phyloP scores from a whole-genome alignment of 2,888 invertebrate species.

The Isoperla grammatica region DNA sequence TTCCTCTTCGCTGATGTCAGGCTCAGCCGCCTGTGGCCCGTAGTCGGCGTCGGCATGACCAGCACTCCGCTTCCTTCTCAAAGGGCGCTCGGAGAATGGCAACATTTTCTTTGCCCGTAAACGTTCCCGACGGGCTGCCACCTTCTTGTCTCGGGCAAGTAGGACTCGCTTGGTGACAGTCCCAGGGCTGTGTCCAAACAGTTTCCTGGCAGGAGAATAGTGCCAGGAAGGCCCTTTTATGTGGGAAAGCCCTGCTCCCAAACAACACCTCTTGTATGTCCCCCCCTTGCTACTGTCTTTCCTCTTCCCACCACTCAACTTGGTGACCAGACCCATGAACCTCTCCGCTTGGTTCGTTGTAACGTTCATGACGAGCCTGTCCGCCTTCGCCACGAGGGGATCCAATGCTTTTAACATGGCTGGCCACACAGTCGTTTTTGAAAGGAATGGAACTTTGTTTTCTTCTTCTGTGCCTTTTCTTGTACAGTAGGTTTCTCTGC shows the following conservation, averaged over 20 bases:
- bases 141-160: background rate
- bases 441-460: background rate
- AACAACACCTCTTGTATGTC: background rate
- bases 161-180: background rate
- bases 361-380: background rate
- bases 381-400: background rate
- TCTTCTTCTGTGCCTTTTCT: constrained; percentile 5
- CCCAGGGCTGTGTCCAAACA: constrained; percentile 5
- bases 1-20: background rate
- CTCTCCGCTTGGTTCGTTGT: constrained; percentile 1
- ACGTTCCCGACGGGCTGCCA: background rate
- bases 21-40: background rate
- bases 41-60: background rate
- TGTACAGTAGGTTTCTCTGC: background rate
- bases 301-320: background rate
- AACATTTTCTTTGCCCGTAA: too few species aligned
- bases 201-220: background rate
- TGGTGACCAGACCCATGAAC: background rate
- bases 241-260: background rate
- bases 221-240: background rate
- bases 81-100: too few species aligned
- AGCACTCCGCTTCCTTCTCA: too few species aligned
- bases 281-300: background rate
- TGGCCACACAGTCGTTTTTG: background rate
- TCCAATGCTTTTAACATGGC: background rate